Evolutionary conservation across 35 echinoderm and acorn worm genomes (phyloP).

Genomic region (Acanthaster planci): DNA sequence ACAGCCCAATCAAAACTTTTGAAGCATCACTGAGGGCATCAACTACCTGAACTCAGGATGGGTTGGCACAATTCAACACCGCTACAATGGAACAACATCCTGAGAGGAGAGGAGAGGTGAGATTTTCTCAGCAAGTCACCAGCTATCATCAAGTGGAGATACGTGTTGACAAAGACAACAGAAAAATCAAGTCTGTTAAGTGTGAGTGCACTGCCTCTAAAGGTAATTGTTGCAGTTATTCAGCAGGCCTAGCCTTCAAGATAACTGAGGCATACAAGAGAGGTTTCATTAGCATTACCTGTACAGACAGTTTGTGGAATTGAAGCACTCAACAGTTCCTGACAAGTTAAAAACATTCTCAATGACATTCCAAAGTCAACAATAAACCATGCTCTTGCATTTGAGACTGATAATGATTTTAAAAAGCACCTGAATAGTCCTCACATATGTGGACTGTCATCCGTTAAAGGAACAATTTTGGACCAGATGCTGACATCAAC

Average conservation of each 20-base stretch:
- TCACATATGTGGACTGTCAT: neutral
- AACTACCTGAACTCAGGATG: too few relatives aligned
- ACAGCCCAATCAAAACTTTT: too few relatives aligned
- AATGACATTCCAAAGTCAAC: neutral
- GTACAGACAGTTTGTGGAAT: neutral
- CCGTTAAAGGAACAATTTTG: neutral
- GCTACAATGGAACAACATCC: too few relatives aligned
- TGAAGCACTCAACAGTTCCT: neutral
- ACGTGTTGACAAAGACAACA: constrained; percentile 25
- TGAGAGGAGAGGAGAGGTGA: constrained; percentile 30
- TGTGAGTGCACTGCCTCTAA: constrained; percentile 29
- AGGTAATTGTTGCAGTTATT: neutral
- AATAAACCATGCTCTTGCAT: neutral
- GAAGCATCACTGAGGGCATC: too few relatives aligned
- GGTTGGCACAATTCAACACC: too few relatives aligned
- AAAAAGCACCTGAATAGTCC: neutral
- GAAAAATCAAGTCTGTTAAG: constrained; percentile 23
- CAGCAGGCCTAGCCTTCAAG: neutral
- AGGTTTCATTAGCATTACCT: neutral
- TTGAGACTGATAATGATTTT: neutral
- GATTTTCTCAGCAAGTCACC: constrained; percentile 35
- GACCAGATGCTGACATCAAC: neutral
- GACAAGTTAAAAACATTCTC: neutral
- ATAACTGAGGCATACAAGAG: neutral
- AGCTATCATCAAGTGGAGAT: constrained; percentile 48